Evolutionary conservation across 2,113 vertebrate species (phyloP).

Genomic region (Eleginops maclovinus): DNA sequence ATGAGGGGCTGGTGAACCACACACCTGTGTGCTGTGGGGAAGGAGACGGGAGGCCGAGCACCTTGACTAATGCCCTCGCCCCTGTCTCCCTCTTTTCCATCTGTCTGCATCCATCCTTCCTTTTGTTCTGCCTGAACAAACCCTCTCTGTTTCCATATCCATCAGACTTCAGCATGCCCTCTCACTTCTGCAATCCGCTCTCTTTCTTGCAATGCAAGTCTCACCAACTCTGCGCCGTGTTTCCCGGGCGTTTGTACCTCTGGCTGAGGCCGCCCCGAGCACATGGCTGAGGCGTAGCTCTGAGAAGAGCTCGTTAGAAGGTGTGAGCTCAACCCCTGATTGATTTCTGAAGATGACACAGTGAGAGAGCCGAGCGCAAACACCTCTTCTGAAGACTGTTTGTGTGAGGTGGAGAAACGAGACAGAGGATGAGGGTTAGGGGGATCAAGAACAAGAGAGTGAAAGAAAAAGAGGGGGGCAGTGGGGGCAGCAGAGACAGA

Average conservation of each 20-base stretch:
- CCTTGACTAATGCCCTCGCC: slow-evolving; percentile 70
- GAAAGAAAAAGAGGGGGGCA: slow-evolving; percentile 15
- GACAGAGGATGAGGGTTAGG: slow-evolving; percentile 34
- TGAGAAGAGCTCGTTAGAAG: slow-evolving; percentile 76
- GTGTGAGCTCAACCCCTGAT: slow-evolving; percentile 79
- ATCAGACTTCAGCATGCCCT: slow-evolving; percentile 48
- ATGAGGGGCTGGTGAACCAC: slow-evolving; percentile 67
- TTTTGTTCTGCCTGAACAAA: slow-evolving; percentile 63
- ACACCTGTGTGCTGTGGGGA: slow-evolving; percentile 67
- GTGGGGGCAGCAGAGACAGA: slow-evolving; percentile 41
- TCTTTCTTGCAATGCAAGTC: slow-evolving; percentile 11
- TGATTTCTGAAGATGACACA: slow-evolving; percentile 74
- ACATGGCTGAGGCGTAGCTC: slow-evolving; percentile 59
- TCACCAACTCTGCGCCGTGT: slow-evolving; percentile 4
- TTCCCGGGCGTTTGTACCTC: slow-evolving; percentile 50
- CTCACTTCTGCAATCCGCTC: slow-evolving; percentile 45
- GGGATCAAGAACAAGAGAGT: slow-evolving; percentile 67
- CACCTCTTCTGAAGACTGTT: slow-evolving; percentile 54
- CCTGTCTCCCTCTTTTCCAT: slow-evolving; percentile 49
- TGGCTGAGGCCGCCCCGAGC: slow-evolving; percentile 51
- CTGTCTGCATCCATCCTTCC: slow-evolving; percentile 57
- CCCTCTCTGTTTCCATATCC: slow-evolving; percentile 45
- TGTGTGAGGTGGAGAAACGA: slow-evolving; percentile 25
- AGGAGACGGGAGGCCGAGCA: slow-evolving; percentile 52
- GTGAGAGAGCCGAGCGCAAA: slow-evolving; percentile 55